Evolutionary conservation across 2,888 invertebrate species (phyloP), one percentile per base, ranked within the genome.

Genomic region (Dromius quadrimaculatus): DNA sequence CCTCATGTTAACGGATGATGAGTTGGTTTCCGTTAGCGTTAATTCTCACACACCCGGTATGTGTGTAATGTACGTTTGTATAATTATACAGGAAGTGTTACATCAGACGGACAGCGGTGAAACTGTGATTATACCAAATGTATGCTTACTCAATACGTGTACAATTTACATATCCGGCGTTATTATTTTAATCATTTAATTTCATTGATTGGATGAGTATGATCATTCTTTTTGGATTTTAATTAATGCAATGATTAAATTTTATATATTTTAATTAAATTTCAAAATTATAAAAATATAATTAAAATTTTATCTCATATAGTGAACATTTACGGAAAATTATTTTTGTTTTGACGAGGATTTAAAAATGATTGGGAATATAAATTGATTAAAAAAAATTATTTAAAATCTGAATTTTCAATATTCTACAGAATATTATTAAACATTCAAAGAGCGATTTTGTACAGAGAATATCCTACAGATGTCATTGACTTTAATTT

Each of bases 71-170:
- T 41, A 54, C 15, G 50, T 54, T 8, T 32, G 23, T 41, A 5
- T 57, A 34, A 32, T 36, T 36, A 36, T 50, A 65, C 65, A 65
- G 65, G 65, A 65, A 65, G 50, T 65, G 57, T 66, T 66, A 66
- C 54, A 66, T 66, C 66, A 66, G 15, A 57, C 43, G 59, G 5
- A 19, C 15, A 11, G 1, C 8, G 11, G 41, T 15, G 41, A 41
- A 41, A 41, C 50, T 13, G 28, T 54, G 47, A 47, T 47, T 47
- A n/a, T n/a, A n/a, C n/a, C n/a, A 34, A n/a, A 34, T 36, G 9
- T 36, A 11, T n/a, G 36, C 2, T 4, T 36, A 36, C n/a, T 36
- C 9, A 2, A 9, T 41, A 11, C 11, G 15, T 41, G 15, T 41
- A 15, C 17, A 36, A 54, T 23, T 15, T 28, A 2, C 50, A 28